A percentile compares a stretch with the other conserved stretches of the same genome.
Conservation (phyloP, 2,888 invertebrate genomes). For the Arenicola marina region DNA sequence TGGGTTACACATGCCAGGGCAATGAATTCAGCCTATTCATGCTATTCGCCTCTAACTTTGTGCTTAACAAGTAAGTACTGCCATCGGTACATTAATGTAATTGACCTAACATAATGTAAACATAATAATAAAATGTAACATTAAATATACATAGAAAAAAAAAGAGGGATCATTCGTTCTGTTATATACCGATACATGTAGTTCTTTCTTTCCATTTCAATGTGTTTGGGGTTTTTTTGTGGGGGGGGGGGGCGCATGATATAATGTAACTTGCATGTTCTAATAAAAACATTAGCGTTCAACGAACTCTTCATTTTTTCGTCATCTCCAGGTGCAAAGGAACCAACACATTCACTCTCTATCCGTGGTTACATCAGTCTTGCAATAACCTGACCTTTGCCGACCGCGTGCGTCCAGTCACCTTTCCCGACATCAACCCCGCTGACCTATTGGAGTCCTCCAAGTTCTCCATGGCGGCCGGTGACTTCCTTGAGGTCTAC, state of each 20-base stretch:
- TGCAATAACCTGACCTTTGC: conserved; percentile 83
- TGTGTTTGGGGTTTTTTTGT: too few species aligned
- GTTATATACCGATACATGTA: too few species aligned
- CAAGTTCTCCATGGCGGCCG: conserved; percentile 91
- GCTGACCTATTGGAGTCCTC: conserved; percentile 68
- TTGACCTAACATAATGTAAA: too few species aligned
- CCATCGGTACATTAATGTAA: too few species aligned
- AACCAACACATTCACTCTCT: conserved; percentile 76
- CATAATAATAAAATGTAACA: too few species aligned
- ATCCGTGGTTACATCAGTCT: conserved; percentile 95
- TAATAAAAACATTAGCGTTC: too few species aligned
- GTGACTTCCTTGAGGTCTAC: conserved; percentile 89
- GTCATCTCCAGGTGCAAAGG: conserved; percentile 64
- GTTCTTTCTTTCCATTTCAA: too few species aligned
- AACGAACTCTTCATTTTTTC: background rate
- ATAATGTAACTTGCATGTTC: too few species aligned
- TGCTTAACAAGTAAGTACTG: conserved; percentile 82
- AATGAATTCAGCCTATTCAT: conserved; percentile 98
- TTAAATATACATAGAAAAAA: too few species aligned
- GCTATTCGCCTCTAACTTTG: conserved; percentile 94
- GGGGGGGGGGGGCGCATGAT: too few species aligned
- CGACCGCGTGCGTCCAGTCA: conserved; percentile 78
- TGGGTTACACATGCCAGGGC: conserved; percentile 91
- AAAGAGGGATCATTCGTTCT: too few species aligned
- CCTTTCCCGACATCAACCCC: conserved; percentile 88